A percentile compares a stretch with the other conserved stretches of the same genome.
Conservation (phyloP, 2,113 vertebrate species). For the Myotis yumanensis region DNA sequence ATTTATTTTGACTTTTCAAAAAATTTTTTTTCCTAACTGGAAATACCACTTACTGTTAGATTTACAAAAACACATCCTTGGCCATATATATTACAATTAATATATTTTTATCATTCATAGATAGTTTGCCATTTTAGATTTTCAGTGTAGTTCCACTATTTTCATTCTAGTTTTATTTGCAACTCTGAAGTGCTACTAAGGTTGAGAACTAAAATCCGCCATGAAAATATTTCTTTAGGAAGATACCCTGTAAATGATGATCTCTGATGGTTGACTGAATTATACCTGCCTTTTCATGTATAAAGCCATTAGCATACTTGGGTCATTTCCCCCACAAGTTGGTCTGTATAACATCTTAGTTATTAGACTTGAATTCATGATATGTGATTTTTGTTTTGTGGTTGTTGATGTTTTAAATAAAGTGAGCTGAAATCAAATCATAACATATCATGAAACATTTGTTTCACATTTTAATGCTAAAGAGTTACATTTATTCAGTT, state of each 20-base stretch:
- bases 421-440: neutral
- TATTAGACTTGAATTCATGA: neutral
- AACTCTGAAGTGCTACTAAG: neutral
- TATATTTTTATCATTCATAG: neutral
- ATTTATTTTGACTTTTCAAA: neutral
- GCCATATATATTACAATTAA: neutral
- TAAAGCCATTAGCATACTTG: neutral
- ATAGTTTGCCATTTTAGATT: neutral
- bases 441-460: neutral
- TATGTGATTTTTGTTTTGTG: neutral
- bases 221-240: neutral
- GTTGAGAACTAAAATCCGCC: neutral
- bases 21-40: neutral
- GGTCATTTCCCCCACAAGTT: neutral
- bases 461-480: neutral
- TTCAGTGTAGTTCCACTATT: neutral
- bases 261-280: neutral
- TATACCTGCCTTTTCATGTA: neutral
- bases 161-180: neutral
- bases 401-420: conserved; percentile 34
- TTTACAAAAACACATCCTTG: neutral
- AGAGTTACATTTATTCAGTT: neutral
- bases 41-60: neutral
- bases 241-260: neutral
- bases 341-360: neutral